Conservation (phyloP, 2,113 vertebrate genomes). For the Bubo scandiacus region DNA sequence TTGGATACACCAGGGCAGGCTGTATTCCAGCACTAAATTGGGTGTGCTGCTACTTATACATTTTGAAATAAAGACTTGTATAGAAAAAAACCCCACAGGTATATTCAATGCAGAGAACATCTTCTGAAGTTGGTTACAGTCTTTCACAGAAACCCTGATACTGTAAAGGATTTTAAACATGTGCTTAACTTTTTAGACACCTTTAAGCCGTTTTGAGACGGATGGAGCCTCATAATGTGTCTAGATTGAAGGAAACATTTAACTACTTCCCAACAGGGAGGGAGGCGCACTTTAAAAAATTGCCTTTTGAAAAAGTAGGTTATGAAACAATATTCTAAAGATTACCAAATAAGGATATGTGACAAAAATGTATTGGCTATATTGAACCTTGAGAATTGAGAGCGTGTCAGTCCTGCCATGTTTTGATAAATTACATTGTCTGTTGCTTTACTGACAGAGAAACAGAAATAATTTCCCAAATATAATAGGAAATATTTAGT, state of each 20-base stretch:
- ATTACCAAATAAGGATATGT: background rate
- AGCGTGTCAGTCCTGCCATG: background rate
- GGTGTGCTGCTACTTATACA: background rate
- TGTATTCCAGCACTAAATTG: background rate
- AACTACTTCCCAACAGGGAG: background rate
- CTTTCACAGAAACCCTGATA: background rate
- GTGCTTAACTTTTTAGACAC: background rate
- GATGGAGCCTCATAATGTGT: fast-evolving
- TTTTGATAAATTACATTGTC: background rate
- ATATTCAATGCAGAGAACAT: background rate
- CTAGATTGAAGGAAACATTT: background rate
- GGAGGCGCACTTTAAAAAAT: background rate
- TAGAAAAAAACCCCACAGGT: background rate
- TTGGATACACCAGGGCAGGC: background rate
- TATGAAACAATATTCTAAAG: background rate
- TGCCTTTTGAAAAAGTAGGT: background rate
- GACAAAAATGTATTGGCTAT: background rate
- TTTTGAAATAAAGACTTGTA: background rate
- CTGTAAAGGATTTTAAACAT: background rate
- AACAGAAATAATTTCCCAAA: background rate
- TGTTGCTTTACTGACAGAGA: background rate
- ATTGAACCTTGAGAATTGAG: background rate
- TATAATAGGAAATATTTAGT: background rate
- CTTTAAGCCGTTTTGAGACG: background rate
- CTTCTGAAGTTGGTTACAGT: background rate